Base-by-base conservation (phyloP, 2,888 invertebrate species). In the Quadroppia sp. region DNA sequence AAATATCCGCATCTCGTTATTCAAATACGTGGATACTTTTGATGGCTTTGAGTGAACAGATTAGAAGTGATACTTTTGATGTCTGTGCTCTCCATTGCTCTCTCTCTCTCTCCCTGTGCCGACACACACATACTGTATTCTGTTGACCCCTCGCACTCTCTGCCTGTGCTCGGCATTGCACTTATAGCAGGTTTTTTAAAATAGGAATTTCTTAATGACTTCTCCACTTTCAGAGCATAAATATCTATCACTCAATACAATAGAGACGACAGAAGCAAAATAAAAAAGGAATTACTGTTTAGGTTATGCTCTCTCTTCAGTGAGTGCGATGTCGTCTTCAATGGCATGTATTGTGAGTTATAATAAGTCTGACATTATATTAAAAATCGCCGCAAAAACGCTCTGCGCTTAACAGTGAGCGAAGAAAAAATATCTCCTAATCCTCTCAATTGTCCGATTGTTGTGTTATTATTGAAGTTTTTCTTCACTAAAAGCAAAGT, bases 41-140 rank as follows among this genome's bases (percentile, higher is more conserved):
- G 13, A 23, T 17, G 32, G n/a, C 40, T 15, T 6, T 30, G 32
- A 64, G 64, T 40, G 64, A 64, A 64, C 40, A 64, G 64, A 64
- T 64, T 64, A 64, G 64, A 64, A 64, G 64, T 64, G 64, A 64
- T 64, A 64, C 36, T 64, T 64, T 17, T 64, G 64, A 64, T 64
- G 64, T 64, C 64, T 64, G 64, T 30, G 30, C 64, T 28, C 23
- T 64, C 59, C 30, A 15, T 23, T 59, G 13, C 23, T 3, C 59
- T 3, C 28, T 59, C 17, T 28, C 30, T 28, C 25, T 1, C 15
- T 25, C 3, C n/a, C 30, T 28, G 28, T 28, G 30, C 64, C n/a
- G 36, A 64, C 36, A 9, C 36, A 30, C 36, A 36, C 36, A 6
- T 28, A 28, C 1, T 17, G 13, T 28, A 15, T 30, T 15, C 6